Conservation (phyloP, 2,113 vertebrate genomes). For the Rhabdornis inornatus region DNA sequence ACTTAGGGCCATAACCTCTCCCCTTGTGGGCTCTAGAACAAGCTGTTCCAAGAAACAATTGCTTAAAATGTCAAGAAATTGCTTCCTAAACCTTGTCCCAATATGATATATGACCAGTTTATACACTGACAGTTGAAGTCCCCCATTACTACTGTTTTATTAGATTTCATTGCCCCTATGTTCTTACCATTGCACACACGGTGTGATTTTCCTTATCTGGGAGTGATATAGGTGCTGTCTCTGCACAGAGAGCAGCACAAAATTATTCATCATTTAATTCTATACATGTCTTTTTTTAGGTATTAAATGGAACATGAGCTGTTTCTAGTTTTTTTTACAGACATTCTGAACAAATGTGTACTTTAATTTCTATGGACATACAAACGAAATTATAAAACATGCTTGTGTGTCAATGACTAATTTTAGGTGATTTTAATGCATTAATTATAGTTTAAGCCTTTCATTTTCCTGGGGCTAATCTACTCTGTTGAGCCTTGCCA, state of each 20-base stretch:
- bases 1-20: slow-evolving; percentile 56
- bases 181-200: not conserved
- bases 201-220: not conserved
- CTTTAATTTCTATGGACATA: slow-evolving; percentile 5
- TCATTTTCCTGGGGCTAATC: slow-evolving; percentile 42
- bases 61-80: slow-evolving; percentile 62
- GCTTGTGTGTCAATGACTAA: not conserved
- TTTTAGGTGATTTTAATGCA: slow-evolving; percentile 8
- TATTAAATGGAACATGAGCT: not conserved
- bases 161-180: not conserved
- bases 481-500: slow-evolving; percentile 2
- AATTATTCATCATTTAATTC: not conserved
- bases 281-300: not conserved
- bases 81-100: slow-evolving; percentile 40
- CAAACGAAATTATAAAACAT: not conserved
- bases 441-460: slow-evolving; percentile 34
- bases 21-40: slow-evolving; percentile 52
- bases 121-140: slow-evolving; percentile 21
- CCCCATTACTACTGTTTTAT: slow-evolving; percentile 29
- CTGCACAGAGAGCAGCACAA: not conserved
- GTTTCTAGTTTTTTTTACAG: not conserved
- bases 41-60: slow-evolving; percentile 54
- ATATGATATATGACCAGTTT: slow-evolving; percentile 49
- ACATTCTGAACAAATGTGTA: not conserved
- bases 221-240: not conserved